phyloP scores from a whole-genome alignment of 2,888 invertebrate genomes.

The Ephialtes manifestator region DNA sequence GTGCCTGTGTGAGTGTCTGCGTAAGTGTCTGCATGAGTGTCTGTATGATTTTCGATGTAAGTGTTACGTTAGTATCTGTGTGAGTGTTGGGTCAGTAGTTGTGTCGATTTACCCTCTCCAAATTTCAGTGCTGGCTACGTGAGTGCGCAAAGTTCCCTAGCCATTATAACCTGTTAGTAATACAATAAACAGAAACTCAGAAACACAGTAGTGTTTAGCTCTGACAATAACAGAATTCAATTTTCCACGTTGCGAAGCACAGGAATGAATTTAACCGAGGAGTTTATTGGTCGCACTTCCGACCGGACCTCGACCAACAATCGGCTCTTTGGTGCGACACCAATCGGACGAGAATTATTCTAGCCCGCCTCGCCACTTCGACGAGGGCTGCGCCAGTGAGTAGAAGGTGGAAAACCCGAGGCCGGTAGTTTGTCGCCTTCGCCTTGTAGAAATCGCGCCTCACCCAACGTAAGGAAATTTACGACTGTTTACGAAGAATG shows the following conservation, averaged over 20 bases:
- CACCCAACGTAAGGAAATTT: slow-evolving; percentile 45
- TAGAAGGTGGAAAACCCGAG: slow-evolving; percentile 14
- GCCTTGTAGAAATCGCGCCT: slow-evolving; percentile 20
- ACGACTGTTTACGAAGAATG: slow-evolving; percentile 66
- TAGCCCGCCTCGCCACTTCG: slow-evolving; percentile 41
- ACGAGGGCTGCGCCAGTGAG: not conserved
- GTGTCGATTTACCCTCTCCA: too few relatives aligned
- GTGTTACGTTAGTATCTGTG: too few relatives aligned
- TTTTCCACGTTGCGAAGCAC: slow-evolving; percentile 41
- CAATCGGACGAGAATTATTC: slow-evolving; percentile 35
- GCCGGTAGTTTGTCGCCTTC: slow-evolving; percentile 57
- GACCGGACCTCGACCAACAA: slow-evolving; percentile 22
- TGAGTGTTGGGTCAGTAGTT: too few relatives aligned
- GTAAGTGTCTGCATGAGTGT: too few relatives aligned
- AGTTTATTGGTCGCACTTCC: slow-evolving; percentile 19
- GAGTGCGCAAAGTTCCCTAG: too few relatives aligned
- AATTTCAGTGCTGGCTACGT: too few relatives aligned
- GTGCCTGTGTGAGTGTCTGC: too few relatives aligned
- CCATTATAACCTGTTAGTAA: slow-evolving; percentile 18
- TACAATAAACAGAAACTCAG: slow-evolving; percentile 32
- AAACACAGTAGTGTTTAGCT: slow-evolving; percentile 21
- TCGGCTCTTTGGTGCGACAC: not conserved
- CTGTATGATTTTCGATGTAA: too few relatives aligned
- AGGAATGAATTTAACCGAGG: slow-evolving; percentile 44
- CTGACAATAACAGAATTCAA: slow-evolving; percentile 49